These are phyloP conservation scores for Dicycla oo DNA, from an alignment of 2,888 invertebrate genomes.

Conservation along the genomic window DNA sequence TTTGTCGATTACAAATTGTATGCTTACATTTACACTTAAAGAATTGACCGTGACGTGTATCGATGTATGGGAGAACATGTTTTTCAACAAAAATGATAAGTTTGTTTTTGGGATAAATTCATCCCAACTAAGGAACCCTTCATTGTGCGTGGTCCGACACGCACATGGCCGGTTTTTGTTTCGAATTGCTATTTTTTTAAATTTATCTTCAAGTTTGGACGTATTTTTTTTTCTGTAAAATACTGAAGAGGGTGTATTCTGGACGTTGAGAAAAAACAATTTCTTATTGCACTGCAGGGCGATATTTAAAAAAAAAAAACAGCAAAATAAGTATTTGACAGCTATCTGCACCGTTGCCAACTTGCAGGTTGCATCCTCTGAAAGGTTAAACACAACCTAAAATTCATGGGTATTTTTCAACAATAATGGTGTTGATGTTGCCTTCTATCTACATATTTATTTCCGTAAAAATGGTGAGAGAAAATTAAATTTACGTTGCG, in stretches of 20 bases:
- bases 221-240: background rate
- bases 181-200: background rate
- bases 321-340: background rate
- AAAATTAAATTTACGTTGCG: conserved; percentile 32
- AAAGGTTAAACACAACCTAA: background rate
- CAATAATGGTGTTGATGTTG: background rate
- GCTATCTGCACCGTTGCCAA: background rate
- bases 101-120: no score
- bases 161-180: no score
- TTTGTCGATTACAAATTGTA: no score
- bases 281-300: no score
- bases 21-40: no score
- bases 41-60: no score
- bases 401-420: background rate
- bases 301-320: background rate
- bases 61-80: no score
- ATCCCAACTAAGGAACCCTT: no score
- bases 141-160: no score
- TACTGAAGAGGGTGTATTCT: background rate
- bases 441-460: conserved; percentile 9
- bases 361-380: background rate
- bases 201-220: background rate
- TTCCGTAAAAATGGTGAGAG: conserved; percentile 22
- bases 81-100: no score
- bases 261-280: background rate